A percentile compares a stretch with the other conserved stretches of the same genome.
Evolutionary conservation across 92 coral and sea anemone genomes (phyloP).

Genomic region (Epizoanthus scotinus): DNA sequence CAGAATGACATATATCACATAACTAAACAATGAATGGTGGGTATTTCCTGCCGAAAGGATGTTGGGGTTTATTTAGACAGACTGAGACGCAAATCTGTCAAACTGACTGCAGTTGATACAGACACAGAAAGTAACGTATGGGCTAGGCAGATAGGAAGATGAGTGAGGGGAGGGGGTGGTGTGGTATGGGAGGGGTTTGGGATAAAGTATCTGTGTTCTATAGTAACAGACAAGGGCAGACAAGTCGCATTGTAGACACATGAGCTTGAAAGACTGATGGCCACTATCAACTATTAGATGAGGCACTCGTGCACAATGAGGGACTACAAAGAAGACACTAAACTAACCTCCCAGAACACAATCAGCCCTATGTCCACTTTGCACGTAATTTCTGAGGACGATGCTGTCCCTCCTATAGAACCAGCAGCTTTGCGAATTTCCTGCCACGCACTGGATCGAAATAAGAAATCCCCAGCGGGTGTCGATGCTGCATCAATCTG

Average conservation of each 20-base stretch:
- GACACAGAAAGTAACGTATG: too few relatives aligned
- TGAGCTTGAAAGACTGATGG: neutral
- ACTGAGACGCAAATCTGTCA: too few relatives aligned
- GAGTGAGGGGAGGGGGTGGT: too few relatives aligned
- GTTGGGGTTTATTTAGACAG: neutral
- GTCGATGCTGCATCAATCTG: conserved; percentile 78
- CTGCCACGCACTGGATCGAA: conserved; percentile 88
- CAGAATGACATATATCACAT: too few relatives aligned
- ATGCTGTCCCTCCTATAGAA: conserved; percentile 16
- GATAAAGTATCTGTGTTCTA: too few relatives aligned
- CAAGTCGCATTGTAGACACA: neutral
- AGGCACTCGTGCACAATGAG: neutral
- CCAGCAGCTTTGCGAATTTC: conserved; percentile 57
- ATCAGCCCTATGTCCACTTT: conserved; percentile 78
- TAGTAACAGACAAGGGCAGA: too few relatives aligned
- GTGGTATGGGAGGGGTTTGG: too few relatives aligned
- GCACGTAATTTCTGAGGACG: conserved; percentile 54
- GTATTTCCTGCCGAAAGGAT: neutral
- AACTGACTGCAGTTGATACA: too few relatives aligned
- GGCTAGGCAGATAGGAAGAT: too few relatives aligned
- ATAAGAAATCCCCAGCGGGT: conserved; percentile 92
- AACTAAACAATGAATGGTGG: neutral
- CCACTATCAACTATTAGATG: too few relatives aligned
- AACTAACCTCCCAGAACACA: conserved; percentile 93
- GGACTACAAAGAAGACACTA: neutral